A percentile compares a stretch with the other conserved stretches of the same genome.
phyloP scores from a whole-genome alignment of 2,888 invertebrate species.

The Odontomyia ornata region DNA sequence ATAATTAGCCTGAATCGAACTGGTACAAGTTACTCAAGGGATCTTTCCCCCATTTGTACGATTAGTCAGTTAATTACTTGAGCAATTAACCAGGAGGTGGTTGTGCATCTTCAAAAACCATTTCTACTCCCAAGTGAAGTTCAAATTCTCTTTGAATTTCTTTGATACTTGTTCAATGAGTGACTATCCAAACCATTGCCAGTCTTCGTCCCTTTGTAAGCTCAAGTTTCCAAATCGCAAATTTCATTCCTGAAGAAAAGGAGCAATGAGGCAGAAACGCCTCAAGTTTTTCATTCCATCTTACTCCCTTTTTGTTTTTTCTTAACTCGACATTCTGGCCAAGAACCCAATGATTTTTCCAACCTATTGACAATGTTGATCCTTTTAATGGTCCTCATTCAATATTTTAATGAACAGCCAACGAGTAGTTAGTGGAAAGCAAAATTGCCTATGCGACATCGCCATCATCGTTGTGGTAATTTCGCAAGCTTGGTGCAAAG shows the following conservation, averaged over 20 bases:
- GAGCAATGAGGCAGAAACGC: conserved; percentile 17
- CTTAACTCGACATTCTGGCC: not conserved
- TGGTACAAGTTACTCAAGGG: conserved; percentile 24
- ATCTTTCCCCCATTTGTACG: conserved; percentile 36
- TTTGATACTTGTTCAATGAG: not conserved
- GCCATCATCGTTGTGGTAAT: not conserved
- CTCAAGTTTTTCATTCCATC: not conserved
- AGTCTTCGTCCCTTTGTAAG: not conserved
- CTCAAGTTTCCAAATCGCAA: not conserved
- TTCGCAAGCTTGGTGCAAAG: not conserved
- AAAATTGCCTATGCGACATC: conserved; percentile 1
- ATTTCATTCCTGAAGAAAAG: conserved; percentile 13
- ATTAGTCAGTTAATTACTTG: conserved; percentile 45
- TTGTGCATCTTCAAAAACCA: conserved; percentile 26
- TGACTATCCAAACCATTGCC: not conserved
- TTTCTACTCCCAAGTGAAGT: not conserved
- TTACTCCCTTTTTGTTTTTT: not conserved
- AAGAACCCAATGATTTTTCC: conserved; percentile 10
- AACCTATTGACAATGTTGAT: conserved; percentile 32
- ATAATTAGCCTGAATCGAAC: conserved; percentile 38
- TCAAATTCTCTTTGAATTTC: not conserved
- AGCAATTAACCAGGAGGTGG: conserved; percentile 45
- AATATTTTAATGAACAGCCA: conserved; percentile 27
- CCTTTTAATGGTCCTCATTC: conserved; percentile 25
- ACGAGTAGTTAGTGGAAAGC: conserved; percentile 23